Base-by-base conservation (phyloP, 1,140 invertebrate species). In the Drosophila pandora region DNA sequence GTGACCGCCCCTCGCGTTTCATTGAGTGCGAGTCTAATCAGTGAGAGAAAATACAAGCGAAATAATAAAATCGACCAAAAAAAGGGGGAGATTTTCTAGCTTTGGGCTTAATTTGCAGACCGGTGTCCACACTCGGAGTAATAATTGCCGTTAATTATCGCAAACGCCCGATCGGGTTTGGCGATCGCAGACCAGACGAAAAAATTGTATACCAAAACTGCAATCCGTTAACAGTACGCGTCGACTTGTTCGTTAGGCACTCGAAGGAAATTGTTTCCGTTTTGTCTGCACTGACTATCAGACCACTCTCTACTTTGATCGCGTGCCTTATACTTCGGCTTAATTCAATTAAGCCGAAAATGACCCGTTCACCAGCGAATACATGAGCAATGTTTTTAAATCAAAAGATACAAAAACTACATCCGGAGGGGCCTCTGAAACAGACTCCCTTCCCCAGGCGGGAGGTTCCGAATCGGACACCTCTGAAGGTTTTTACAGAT, bases 121-220 rank as follows among this genome's bases (percentile, higher is more conserved):
- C 63, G 69, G 64, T 52, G 76, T 67, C 47, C 79, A 75, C 67
- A 80, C 70, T 85, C 13, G 41, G 3, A 62, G 30, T 75, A 65
- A 90, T 90, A 90, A 90, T 82, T 90, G 87, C 76, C 68, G 87
- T 87, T 87, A 87, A 87, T 90, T 90, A 90, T 90, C 85, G 62
- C 81, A 70, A 71, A 87, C 85, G 85, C 78, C 85, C 85, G 82
- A 90, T 90, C 87, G 78, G 13, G 13, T 43, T 43, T 45, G 25
- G 34, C 48, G 57, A 34, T 61, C 34, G 12, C 56, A 45, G 50
- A 21, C 45, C 54, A 37, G 68, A 53, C 30, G 63, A 47, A 58
- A 64, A 59, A 17, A 28, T 28, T 1, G 21, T 37, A 23, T 23
- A 39, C 47, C 28, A 45, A 53, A 60, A 64, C 63, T 52, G 63